These are phyloP conservation scores for Dipodomys ordii DNA, from an alignment of 2,113 vertebrate genomes.

Conservation along the genomic window DNA sequence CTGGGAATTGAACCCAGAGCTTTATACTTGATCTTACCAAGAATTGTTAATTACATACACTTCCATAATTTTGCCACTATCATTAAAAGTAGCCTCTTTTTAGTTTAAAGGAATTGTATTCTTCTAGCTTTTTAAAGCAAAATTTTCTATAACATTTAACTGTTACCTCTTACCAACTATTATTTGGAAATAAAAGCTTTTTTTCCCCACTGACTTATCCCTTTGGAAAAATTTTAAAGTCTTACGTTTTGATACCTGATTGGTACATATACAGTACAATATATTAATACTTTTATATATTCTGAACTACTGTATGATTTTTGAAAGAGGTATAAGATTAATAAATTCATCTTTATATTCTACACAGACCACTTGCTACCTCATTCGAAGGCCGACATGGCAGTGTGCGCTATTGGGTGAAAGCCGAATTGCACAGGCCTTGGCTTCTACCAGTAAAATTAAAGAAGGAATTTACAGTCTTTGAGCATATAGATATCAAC, in stretches of 20 bases:
- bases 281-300: constrained; percentile 71
- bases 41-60: constrained; percentile 52
- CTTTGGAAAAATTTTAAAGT: constrained; percentile 81
- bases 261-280: constrained; percentile 74
- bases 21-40: constrained; percentile 27
- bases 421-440: constrained; percentile 98
- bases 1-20: no score
- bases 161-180: constrained; percentile 31
- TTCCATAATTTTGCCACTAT: constrained; percentile 76
- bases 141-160: constrained; percentile 72
- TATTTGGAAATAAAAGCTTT: constrained; percentile 43
- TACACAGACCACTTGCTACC: constrained; percentile 99
- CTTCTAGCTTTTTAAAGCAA: constrained; percentile 79
- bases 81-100: constrained; percentile 79
- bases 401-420: constrained; percentile 99
- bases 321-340: constrained; percentile 77
- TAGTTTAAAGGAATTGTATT: constrained; percentile 77
- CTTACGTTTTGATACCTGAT: constrained; percentile 32
- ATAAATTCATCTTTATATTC: constrained; percentile 86
- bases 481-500: constrained; percentile 99
- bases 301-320: constrained; percentile 75
- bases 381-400: constrained; percentile 99
- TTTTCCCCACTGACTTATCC: constrained; percentile 79
- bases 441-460: constrained; percentile 99
- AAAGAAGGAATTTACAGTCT: constrained; percentile 99